Conservation (phyloP, 1,140 invertebrate genomes). For the Hestina assimilis region DNA sequence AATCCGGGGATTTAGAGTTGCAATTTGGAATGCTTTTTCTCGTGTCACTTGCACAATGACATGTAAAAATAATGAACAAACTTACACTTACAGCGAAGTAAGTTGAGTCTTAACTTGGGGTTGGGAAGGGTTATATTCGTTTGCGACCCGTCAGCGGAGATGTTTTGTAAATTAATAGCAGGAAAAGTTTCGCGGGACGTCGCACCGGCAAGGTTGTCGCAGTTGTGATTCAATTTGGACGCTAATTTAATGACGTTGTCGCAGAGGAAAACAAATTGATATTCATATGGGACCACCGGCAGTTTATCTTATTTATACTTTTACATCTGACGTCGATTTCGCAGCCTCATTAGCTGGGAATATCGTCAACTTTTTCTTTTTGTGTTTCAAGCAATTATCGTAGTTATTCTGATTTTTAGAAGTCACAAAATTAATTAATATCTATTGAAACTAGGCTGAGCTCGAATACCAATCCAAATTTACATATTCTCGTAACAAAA, state of each 20-base stretch:
- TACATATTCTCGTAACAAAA: too few species aligned
- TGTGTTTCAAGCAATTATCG: too few species aligned
- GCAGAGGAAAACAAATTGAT: conserved; percentile 73
- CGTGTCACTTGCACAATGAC: conserved; percentile 76
- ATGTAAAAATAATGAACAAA: conserved; percentile 79
- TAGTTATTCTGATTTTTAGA: too few species aligned
- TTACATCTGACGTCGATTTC: conserved; percentile 41
- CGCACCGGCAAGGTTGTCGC: conserved; percentile 73
- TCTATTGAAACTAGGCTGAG: too few species aligned
- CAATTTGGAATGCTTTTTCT: conserved; percentile 36
- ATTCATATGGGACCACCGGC: conserved; percentile 73
- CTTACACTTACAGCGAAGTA: conserved; percentile 50
- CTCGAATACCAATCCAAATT: too few species aligned
- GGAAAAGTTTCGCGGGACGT: conserved; percentile 74
- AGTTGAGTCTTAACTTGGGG: conserved; percentile 47
- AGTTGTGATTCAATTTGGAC: conserved; percentile 77
- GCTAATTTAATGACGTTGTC: conserved; percentile 77
- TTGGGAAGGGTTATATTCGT: conserved; percentile 47
- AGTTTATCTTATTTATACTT: conserved; percentile 63
- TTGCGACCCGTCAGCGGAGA: conserved; percentile 43
- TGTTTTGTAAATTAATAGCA: conserved; percentile 78
- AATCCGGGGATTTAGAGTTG: conserved; percentile 47
- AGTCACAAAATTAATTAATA: too few species aligned
- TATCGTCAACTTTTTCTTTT: conserved; percentile 23
- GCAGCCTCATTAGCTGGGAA: conserved; percentile 36